Percentiles rank a stretch among this genome's conserved stretches.
Evolutionary conservation across 2,888 invertebrate species (phyloP).

Genomic region (Miltochrista miniata): DNA sequence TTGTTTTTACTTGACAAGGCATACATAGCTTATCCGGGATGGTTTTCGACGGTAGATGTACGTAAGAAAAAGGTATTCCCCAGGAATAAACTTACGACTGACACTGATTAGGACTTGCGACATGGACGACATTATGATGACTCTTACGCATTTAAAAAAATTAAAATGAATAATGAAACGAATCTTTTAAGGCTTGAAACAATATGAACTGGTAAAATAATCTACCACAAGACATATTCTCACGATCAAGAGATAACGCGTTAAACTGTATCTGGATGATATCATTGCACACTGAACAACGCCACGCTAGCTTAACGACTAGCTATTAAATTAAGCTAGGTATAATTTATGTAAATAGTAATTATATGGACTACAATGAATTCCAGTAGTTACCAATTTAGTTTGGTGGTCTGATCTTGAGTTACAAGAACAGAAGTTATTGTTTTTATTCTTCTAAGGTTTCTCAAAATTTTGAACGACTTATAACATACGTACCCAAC

Average conservation of each 20-base stretch:
- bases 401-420: neutral
- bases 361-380: conserved; percentile 2
- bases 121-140: too few relatives aligned
- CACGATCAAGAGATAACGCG: conserved; percentile 48
- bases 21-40: too few relatives aligned
- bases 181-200: conserved; percentile 14
- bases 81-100: too few relatives aligned
- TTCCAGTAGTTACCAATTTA: neutral
- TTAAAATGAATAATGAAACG: conserved; percentile 10
- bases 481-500: too few relatives aligned
- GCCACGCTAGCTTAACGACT: conserved; percentile 39
- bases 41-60: too few relatives aligned
- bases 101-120: too few relatives aligned
- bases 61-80: too few relatives aligned
- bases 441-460: too few relatives aligned
- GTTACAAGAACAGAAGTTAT: neutral
- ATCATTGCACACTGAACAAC: conserved; percentile 55
- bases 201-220: conserved; percentile 27
- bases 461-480: neutral
- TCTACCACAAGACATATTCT: conserved; percentile 36
- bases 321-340: conserved; percentile 32
- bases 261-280: conserved; percentile 60
- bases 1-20: too few relatives aligned
- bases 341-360: conserved; percentile 11
- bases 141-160: neutral